Percentiles rank a stretch among this genome's conserved stretches.
Conservation (phyloP, 2,797 vertebrate genomes). For the Chloroceryle inda region DNA sequence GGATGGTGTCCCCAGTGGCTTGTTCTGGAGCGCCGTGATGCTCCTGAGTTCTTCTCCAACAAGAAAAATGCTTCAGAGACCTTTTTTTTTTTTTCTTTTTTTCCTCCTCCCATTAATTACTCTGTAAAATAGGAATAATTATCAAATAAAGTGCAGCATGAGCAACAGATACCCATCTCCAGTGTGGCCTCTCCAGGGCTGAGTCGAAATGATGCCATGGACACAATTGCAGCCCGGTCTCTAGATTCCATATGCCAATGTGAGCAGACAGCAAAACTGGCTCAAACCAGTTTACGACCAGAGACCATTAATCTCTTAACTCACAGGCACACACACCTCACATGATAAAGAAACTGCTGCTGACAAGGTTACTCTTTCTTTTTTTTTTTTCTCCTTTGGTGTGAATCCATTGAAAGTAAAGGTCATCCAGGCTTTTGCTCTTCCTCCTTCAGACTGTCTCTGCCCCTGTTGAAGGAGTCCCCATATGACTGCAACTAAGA, state of each 20-base stretch:
- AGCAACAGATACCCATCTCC: not conserved
- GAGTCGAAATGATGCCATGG: not conserved
- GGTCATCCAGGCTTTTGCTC: not conserved
- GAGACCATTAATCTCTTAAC: not conserved
- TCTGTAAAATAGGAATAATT: slow-evolving; percentile 5
- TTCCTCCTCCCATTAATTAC: not conserved
- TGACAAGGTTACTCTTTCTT: not conserved
- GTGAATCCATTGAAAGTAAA: not conserved
- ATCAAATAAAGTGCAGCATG: not conserved
- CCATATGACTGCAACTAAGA: not conserved
- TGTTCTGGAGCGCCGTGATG: not conserved
- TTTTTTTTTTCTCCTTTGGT: not conserved
- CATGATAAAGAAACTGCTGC: slow-evolving; percentile 10
- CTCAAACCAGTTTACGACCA: not conserved
- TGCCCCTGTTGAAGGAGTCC: not conserved
- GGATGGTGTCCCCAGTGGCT: not conserved
- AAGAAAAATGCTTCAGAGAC: not conserved
- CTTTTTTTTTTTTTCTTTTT: not conserved
- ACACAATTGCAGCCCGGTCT: not conserved
- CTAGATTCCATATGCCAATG: not conserved
- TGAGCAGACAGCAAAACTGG: not conserved
- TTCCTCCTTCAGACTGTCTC: fast-evolving
- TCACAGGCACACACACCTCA: not conserved
- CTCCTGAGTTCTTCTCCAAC: not conserved
- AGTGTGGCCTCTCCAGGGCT: not conserved